Conservation (phyloP, 2,113 vertebrate species). For the Alligator mississippiensis region DNA sequence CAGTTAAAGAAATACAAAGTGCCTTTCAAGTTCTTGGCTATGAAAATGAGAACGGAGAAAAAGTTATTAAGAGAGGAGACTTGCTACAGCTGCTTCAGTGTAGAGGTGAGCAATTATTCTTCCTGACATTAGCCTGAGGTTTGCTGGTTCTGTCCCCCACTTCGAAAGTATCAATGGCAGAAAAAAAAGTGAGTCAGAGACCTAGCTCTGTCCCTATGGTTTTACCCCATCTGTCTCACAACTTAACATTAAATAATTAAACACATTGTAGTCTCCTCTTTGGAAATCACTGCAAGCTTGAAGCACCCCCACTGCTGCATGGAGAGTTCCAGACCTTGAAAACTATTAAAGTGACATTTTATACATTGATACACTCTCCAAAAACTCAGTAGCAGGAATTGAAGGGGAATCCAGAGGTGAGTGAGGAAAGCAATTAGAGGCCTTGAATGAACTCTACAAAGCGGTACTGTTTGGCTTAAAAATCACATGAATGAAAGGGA, state of each 20-base stretch:
- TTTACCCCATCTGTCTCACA: neutral
- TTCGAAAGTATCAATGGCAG: neutral
- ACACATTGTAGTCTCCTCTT: constrained; percentile 23
- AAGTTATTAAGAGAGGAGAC: constrained; percentile 79
- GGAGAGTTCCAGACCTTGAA: neutral
- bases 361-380: neutral
- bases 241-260: constrained; percentile 41
- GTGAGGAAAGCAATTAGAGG: neutral
- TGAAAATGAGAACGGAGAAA: constrained; percentile 65
- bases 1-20: constrained; percentile 69
- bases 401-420: neutral
- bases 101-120: constrained; percentile 79
- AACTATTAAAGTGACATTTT: neutral
- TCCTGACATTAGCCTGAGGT: constrained; percentile 31
- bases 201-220: neutral
- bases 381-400: neutral
- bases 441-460: neutral
- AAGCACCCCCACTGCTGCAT: neutral
- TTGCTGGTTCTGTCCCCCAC: constrained; percentile 1
- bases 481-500: neutral
- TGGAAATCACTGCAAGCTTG: constrained; percentile 20
- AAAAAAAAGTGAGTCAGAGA: constrained; percentile 15
- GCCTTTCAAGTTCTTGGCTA: constrained; percentile 85
- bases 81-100: constrained; percentile 85
- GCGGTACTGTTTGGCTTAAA: neutral